phyloP scores from a whole-genome alignment of 2,888 invertebrate genomes.

The Standfussiana lucernea region DNA sequence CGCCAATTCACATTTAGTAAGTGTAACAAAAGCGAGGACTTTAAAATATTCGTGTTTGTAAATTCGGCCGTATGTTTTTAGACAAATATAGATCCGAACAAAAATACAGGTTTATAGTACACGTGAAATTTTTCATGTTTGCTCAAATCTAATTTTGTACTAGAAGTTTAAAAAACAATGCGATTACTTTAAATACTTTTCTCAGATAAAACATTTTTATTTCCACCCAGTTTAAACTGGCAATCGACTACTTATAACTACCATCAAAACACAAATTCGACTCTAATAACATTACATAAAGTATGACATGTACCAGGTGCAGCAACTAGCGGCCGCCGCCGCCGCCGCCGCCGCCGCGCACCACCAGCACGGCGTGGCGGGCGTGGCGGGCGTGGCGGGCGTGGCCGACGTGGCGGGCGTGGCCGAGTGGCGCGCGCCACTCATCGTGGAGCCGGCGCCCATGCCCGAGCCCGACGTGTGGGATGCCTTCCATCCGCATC shows the following conservation, averaged over 20 bases:
- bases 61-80: not conserved
- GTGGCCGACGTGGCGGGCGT: constrained; percentile 77
- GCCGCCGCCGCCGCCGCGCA: constrained; percentile 95
- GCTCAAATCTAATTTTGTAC: not conserved
- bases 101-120: not conserved
- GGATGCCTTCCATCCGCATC: constrained; percentile 84
- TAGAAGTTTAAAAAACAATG: not conserved
- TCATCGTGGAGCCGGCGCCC: constrained; percentile 93
- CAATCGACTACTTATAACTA: not conserved
- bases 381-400: constrained; percentile 92
- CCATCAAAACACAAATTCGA: constrained; percentile 7
- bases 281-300: constrained; percentile 47
- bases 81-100: not conserved
- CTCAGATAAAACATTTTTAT: not conserved
- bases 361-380: constrained; percentile 91
- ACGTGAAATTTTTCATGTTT: not conserved
- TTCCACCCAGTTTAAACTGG: constrained; percentile 8
- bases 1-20: not conserved
- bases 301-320: constrained; percentile 87
- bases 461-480: constrained; percentile 86
- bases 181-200: no score
- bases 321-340: constrained; percentile 95
- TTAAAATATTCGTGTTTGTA: not conserved
- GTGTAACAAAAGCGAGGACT: no score
- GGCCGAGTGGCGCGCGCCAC: constrained; percentile 96